Conservation (phyloP, 1,140 invertebrate species). For the Ceratosolen solmsi region DNA sequence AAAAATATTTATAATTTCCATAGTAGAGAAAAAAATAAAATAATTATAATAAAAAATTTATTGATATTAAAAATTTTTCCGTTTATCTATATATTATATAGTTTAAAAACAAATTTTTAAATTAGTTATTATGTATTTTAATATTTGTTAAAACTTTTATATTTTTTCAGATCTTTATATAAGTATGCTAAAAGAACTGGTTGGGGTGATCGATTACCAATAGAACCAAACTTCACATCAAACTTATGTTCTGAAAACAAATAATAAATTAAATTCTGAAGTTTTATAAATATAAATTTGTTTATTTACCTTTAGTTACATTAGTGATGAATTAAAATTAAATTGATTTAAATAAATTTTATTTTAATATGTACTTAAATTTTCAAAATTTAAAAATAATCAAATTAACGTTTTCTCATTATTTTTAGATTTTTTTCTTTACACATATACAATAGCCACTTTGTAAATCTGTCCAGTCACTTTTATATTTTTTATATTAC, state of each 20-base stretch:
- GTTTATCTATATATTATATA: background rate
- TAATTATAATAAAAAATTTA: too few relatives aligned
- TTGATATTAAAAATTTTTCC: background rate
- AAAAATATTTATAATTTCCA: constrained; percentile 50
- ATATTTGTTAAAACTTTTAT: background rate
- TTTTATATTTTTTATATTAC: constrained; percentile 31
- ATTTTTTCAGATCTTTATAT: constrained; percentile 70
- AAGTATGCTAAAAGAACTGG: constrained; percentile 79
- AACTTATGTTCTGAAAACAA: background rate
- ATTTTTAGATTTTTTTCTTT: constrained; percentile 50
- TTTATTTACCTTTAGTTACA: background rate
- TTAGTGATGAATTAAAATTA: constrained; percentile 8
- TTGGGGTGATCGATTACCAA: constrained; percentile 84
- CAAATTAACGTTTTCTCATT: constrained; percentile 28
- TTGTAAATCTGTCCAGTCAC: constrained; percentile 17
- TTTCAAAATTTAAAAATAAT: constrained; percentile 27
- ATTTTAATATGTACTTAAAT: constrained; percentile 35
- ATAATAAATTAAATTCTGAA: background rate
- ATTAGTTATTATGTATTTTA: background rate
- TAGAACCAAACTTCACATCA: constrained; percentile 56
- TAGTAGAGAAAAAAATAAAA: too few relatives aligned
- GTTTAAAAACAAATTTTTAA: background rate
- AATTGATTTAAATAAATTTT: constrained; percentile 32
- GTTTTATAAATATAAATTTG: constrained; percentile 4
- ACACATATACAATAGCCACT: constrained; percentile 45